These are phyloP conservation scores for Euzophera pinguis DNA, from an alignment of 2,888 invertebrate species.

Conservation along the genomic window DNA sequence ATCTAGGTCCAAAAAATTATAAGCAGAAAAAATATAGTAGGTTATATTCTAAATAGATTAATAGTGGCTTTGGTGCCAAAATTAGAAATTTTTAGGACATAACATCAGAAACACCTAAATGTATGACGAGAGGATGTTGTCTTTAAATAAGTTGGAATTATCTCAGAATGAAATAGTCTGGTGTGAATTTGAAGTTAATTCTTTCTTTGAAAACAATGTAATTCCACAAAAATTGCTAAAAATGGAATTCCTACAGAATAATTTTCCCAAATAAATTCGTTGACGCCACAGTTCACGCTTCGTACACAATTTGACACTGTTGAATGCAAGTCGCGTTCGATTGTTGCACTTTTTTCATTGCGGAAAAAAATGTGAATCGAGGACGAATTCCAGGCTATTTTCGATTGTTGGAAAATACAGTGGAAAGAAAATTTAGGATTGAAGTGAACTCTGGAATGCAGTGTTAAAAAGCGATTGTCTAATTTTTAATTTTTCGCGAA, in stretches of 20 bases:
- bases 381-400: constrained; percentile 1
- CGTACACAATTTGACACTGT: constrained; percentile 7
- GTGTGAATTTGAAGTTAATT: too few relatives aligned
- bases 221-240: background rate
- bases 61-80: too few relatives aligned
- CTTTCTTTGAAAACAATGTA: too few relatives aligned
- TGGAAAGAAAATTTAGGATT: background rate
- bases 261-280: constrained; percentile 24
- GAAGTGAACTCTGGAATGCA: background rate
- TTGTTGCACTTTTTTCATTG: constrained; percentile 4
- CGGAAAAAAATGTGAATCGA: background rate
- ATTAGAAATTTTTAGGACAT: too few relatives aligned
- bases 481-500: too few relatives aligned
- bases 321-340: constrained; percentile 1
- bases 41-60: too few relatives aligned
- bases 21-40: too few relatives aligned
- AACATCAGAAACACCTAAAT: too few relatives aligned
- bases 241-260: background rate
- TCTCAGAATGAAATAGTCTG: too few relatives aligned
- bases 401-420: background rate
- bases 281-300: background rate
- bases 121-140: too few relatives aligned
- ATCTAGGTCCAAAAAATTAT: too few relatives aligned
- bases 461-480: background rate
- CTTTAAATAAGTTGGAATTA: too few relatives aligned